phyloP scores from a whole-genome alignment of 1,140 invertebrate species.

The Lamellibrachia luymesi region DNA sequence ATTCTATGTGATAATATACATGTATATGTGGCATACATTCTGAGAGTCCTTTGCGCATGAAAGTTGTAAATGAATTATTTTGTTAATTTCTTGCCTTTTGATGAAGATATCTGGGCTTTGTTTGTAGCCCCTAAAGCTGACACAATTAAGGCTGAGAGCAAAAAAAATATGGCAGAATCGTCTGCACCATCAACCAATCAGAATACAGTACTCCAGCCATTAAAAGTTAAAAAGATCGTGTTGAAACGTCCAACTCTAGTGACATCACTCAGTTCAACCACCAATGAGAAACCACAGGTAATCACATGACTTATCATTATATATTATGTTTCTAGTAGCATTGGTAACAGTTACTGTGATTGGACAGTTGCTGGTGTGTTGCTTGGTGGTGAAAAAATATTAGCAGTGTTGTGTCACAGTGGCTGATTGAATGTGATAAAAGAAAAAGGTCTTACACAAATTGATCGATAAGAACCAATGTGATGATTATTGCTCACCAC shows the following conservation, averaged over 20 bases:
- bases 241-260: slow-evolving; percentile 16
- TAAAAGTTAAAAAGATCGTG: slow-evolving; percentile 20
- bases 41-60: background rate
- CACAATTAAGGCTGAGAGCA: background rate
- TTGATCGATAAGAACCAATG: too few species aligned
- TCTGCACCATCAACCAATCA: background rate
- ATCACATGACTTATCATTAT: background rate
- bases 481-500: too few species aligned
- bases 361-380: too few species aligned
- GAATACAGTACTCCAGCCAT: background rate
- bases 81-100: background rate
- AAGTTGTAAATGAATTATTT: background rate
- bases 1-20: background rate
- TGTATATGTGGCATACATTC: background rate
- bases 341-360: background rate
- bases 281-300: background rate
- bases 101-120: background rate
- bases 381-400: too few species aligned
- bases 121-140: background rate
- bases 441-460: too few species aligned
- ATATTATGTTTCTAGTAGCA: background rate
- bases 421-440: too few species aligned
- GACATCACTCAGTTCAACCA: background rate
- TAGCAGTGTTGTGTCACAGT: too few species aligned
- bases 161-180: background rate